Evolutionary conservation across 2,888 invertebrate species (phyloP), one percentile per base, ranked within the genome.

Genomic region (Slavum lentiscoides): DNA sequence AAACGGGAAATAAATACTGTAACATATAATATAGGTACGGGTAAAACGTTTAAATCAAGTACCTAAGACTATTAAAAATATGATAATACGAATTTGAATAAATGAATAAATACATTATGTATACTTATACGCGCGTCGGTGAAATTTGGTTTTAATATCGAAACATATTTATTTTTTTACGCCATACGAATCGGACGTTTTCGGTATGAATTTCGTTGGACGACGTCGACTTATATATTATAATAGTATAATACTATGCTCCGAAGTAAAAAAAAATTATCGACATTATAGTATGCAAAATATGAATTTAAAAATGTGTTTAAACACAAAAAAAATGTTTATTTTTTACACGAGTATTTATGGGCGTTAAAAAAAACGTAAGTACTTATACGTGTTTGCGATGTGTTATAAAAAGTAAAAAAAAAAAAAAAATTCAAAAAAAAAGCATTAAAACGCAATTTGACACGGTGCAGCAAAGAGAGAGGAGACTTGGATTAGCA

Each of bases 1-100:
- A 74, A 74, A 21, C 17, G 15, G 21, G 55, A 64, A 55, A 64
- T 64, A 74, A 74, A 64, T 53, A 74, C 64, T 53, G 49, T 64
- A 43, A 23, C 11, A 4, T 4, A 4, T 49, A 59, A 17, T 30
- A 30, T 30, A 17, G 30, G 8, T 53, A 30, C 30, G 30, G 30
- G 30, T 4, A 30, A 2, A 39, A 72, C 5, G 49, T n/a, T 30
- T 53, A 19, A 53, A 53, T 74, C n/a, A 2, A 74, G 62, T n/a
- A n/a, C n/a, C 53, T 30, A 8, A n/a, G 53, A 62, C n/a, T 62
- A 13, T 49, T 49, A n/a, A 53, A 43, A 30, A 30, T 30, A 74
- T 68, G 17, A 68, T 68, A 49, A 55, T 23, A 13, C 49, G 13
- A 59, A 59, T 68, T 68, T 53, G 68, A 43, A 73, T 49, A 43